These are phyloP conservation scores for Castor canadensis DNA, from an alignment of 2,113 vertebrate genomes.

Conservation along the genomic window DNA sequence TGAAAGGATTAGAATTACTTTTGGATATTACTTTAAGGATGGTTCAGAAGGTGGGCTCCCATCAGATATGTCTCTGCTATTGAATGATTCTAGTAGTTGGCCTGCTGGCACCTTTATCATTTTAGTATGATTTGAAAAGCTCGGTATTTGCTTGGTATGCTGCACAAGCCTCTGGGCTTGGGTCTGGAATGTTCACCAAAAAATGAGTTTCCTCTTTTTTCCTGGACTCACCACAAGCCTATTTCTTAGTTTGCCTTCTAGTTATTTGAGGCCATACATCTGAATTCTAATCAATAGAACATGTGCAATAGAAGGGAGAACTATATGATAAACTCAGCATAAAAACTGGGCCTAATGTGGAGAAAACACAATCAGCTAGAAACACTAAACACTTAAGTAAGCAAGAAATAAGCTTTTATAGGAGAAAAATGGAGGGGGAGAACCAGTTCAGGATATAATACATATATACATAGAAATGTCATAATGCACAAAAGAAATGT, in stretches of 20 bases:
- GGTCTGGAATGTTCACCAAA: neutral
- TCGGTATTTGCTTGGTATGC: neutral
- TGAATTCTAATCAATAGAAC: neutral
- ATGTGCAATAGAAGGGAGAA: neutral
- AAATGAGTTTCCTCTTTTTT: neutral
- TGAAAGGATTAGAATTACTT: neutral
- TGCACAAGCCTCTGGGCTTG: neutral
- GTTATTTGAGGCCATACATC: neutral
- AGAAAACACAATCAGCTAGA: neutral
- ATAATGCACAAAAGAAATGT: too few relatives aligned
- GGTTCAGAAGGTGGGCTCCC: neutral
- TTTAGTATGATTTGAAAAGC: neutral
- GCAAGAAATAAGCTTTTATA: neutral
- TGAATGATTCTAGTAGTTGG: neutral
- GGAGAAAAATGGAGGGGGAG: too few relatives aligned
- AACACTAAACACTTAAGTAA: neutral
- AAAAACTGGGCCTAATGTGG: neutral
- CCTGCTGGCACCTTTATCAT: neutral
- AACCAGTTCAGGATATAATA: too few relatives aligned
- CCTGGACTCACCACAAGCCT: neutral
- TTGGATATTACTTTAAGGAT: neutral
- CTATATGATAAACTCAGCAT: neutral
- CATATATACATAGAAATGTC: too few relatives aligned
- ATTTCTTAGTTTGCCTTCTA: neutral
- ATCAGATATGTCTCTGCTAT: neutral